Base-by-base conservation (phyloP, 2,888 invertebrate species). In the Andrena marginata region DNA sequence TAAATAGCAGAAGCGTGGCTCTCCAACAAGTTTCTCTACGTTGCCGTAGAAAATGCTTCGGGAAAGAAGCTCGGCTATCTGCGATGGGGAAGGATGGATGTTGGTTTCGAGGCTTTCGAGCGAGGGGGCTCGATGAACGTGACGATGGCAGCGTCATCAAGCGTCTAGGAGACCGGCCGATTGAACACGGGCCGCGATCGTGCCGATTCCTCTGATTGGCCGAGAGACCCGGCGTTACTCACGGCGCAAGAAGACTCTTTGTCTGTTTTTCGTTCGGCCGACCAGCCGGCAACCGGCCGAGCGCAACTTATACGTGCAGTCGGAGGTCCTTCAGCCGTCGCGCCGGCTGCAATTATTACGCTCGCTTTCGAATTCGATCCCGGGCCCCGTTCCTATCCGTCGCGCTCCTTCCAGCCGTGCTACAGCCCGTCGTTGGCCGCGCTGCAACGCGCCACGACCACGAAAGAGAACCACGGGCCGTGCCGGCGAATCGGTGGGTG, bases 171-270 rank as follows among this genome's bases (percentile, higher is more conserved):
- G 71, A 78, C 82, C 86, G 81, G 84, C 87, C 82, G 88, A 86
- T 88, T 82, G 89, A 86, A 86, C 89, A 82, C 85, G 76, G 72
- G 60, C 82, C 60, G 76, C 78, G 84, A 89, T 89, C 89, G 78
- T 89, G 87, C 84, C 87, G 88, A 89, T 89, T 87, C 89, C 68
- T 89, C 88, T 82, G 85, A 85, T 88, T 89, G 88, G 88, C 82
- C 80, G 79, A 88, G 87, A 77, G 87, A 81, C 67, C 83, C 86
- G 83, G 88, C 85, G 84, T 77, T 87, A 83, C 85, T 82, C 78
- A 82, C 85, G 87, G 77, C 79, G 87, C 85, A 80, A 87, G 85
- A 88, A 86, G 85, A 88, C 89, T 88, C 88, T 88, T 88, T 88
- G 88, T 88, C 88, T 85, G 88, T 88, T 89, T 88, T 89, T 87